Conservation (phyloP, 2,113 vertebrate genomes). For the Megaceryle maxima region DNA sequence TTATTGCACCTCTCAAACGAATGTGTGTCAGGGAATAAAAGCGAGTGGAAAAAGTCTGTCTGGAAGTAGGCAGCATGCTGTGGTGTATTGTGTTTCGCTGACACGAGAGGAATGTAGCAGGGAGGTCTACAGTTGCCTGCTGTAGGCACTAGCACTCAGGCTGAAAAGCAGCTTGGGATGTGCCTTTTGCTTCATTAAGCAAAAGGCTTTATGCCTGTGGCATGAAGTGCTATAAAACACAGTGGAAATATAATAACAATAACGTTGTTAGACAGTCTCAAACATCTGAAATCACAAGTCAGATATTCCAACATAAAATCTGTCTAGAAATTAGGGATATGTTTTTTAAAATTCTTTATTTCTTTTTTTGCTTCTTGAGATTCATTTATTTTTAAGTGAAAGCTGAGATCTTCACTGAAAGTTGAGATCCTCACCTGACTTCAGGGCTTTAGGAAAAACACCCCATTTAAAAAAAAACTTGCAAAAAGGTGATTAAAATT, state of each 20-base stretch:
- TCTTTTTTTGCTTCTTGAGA: neutral
- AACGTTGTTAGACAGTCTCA: neutral
- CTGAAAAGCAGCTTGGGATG: conserved; percentile 29
- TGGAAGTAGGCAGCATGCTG: neutral
- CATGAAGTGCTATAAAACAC: neutral
- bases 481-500: neutral
- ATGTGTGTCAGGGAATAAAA: conserved; percentile 17
- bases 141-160: neutral
- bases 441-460: neutral
- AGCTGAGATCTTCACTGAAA: neutral
- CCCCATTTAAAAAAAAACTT: neutral
- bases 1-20: neutral
- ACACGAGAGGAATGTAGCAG: conserved; percentile 32
- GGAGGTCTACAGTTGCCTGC: conserved; percentile 28
- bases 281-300: neutral
- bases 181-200: conserved; percentile 31
- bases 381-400: conserved; percentile 30
- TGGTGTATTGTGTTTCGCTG: conserved; percentile 22
- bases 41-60: conserved; percentile 41
- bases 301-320: neutral
- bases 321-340: neutral
- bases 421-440: neutral
- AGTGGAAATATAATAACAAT: neutral
- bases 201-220: neutral
- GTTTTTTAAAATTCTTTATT: neutral